Conservation (phyloP, 1,140 invertebrate species). For the Anastrepha obliqua region DNA sequence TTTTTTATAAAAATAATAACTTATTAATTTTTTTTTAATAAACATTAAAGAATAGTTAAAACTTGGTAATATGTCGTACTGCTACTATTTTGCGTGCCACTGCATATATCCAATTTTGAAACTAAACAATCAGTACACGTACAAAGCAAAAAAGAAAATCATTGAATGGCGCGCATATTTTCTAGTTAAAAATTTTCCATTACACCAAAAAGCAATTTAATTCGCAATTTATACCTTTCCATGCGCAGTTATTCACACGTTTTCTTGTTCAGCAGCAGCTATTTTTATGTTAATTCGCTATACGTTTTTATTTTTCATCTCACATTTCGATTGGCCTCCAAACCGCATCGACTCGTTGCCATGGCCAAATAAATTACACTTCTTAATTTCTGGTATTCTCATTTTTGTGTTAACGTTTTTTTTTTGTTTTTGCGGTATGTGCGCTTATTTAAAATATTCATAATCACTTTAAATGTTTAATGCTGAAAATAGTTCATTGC, state of each 20-base stretch:
- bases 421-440: background rate
- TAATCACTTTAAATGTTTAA: slow-evolving; percentile 30
- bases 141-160: too few relatives aligned
- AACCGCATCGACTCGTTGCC: slow-evolving; percentile 8
- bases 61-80: too few relatives aligned
- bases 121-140: too few relatives aligned
- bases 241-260: background rate
- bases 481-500: slow-evolving; percentile 46
- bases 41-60: too few relatives aligned
- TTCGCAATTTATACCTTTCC: too few relatives aligned
- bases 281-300: background rate
- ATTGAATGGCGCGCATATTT: too few relatives aligned
- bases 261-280: background rate
- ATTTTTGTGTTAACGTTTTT: background rate
- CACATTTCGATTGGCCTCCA: background rate
- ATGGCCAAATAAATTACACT: background rate
- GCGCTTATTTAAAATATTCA: slow-evolving; percentile 43
- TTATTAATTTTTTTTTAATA: too few relatives aligned
- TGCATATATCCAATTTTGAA: too few relatives aligned
- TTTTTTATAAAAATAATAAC: too few relatives aligned
- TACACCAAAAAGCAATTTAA: too few relatives aligned
- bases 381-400: background rate
- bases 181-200: too few relatives aligned
- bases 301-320: background rate
- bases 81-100: too few relatives aligned